phyloP scores from a whole-genome alignment of 2,113 vertebrate genomes.

The Rhabdornis inornatus region DNA sequence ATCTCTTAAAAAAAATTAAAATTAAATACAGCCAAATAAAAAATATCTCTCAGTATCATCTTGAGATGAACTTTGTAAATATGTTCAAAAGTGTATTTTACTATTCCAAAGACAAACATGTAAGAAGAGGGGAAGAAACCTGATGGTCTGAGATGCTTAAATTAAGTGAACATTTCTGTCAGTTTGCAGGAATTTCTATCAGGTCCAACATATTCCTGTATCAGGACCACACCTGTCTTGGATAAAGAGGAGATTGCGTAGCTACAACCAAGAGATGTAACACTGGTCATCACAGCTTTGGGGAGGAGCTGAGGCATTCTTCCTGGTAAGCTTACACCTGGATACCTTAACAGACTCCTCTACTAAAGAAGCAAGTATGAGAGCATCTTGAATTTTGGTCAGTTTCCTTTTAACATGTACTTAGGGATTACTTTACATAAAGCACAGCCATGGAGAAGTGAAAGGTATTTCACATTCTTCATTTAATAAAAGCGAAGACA shows the following conservation, averaged over 20 bases:
- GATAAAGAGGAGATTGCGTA: rapidly evolving
- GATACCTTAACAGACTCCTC: neutral
- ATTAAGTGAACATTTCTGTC: neutral
- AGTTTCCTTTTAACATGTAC: neutral
- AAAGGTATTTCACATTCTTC: neutral
- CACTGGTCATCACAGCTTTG: rapidly evolving
- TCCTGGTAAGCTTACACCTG: neutral
- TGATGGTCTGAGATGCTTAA: neutral
- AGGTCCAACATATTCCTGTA: neutral
- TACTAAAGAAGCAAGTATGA: neutral
- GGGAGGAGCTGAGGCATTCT: neutral
- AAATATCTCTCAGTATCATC: neutral
- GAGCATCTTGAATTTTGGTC: neutral
- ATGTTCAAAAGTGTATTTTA: neutral
- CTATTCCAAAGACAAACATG: neutral
- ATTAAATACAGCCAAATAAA: neutral
- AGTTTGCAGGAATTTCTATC: neutral
- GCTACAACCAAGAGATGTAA: neutral
- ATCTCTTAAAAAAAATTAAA: neutral
- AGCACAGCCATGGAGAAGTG: neutral
- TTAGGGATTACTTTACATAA: neutral
- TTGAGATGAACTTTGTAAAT: neutral
- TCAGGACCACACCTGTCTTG: neutral
- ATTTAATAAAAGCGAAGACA: neutral
- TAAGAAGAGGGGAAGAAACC: neutral